Conservation (phyloP, 2,113 vertebrate genomes). For the Scolopax mira region DNA sequence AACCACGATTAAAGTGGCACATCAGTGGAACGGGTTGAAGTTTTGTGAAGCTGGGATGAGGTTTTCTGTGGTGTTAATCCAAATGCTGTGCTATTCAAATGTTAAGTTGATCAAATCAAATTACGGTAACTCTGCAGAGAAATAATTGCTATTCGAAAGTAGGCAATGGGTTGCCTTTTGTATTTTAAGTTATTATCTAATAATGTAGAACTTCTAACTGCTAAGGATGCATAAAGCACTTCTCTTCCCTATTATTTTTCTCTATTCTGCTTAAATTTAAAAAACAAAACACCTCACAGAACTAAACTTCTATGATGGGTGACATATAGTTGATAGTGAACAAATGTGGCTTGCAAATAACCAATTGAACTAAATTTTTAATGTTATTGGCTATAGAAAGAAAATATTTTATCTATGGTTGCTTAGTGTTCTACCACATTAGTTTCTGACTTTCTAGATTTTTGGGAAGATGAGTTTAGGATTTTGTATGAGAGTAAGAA, state of each 20-base stretch:
- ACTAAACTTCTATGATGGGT: background rate
- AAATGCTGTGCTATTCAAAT: background rate
- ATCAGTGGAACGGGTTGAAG: background rate
- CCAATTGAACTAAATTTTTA: background rate
- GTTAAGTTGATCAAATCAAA: background rate
- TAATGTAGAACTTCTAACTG: background rate
- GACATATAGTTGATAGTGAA: background rate
- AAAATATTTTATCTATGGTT: background rate
- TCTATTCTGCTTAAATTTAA: background rate
- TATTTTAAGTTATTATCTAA: background rate
- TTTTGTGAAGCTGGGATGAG: background rate
- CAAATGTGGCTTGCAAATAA: background rate
- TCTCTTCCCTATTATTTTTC: background rate
- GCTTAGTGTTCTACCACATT: background rate
- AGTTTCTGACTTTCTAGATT: background rate
- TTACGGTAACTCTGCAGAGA: background rate
- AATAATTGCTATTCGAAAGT: background rate
- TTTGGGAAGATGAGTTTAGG: background rate
- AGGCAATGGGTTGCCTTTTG: background rate
- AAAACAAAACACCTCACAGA: background rate
- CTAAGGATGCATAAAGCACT: background rate
- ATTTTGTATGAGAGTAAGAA: background rate
- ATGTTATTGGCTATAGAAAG: background rate
- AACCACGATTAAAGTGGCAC: background rate
- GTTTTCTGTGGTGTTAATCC: constrained; percentile 1